These are phyloP conservation scores for Apeira syringaria DNA, from an alignment of 2,888 invertebrate species.

Conservation along the genomic window DNA sequence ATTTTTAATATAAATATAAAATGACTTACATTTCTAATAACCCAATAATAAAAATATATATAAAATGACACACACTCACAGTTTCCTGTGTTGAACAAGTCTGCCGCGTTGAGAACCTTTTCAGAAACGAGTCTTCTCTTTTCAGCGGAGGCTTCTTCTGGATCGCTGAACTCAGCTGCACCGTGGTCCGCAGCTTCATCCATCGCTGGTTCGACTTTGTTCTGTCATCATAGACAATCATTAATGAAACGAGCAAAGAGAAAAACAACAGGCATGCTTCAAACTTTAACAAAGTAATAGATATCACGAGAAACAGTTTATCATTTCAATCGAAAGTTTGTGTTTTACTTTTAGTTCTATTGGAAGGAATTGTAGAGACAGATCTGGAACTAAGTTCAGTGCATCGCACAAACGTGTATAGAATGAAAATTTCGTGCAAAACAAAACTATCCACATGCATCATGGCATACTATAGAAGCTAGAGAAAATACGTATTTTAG, in stretches of 20 bases:
- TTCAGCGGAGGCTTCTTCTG: constrained; percentile 95
- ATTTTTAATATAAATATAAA: too few species aligned
- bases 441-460: constrained; percentile 70
- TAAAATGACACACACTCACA: constrained; percentile 71
- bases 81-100: constrained; percentile 94
- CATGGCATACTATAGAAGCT: constrained; percentile 68
- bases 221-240: constrained; percentile 78
- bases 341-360: constrained; percentile 16
- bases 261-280: constrained; percentile 60
- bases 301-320: constrained; percentile 29
- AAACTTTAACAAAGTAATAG: constrained; percentile 35
- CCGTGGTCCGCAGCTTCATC: constrained; percentile 97
- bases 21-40: too few species aligned
- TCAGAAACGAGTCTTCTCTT: constrained; percentile 96
- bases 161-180: constrained; percentile 94
- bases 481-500: constrained; percentile 59
- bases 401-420: constrained; percentile 47
- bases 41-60: too few species aligned
- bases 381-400: constrained; percentile 34
- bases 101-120: constrained; percentile 96
- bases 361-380: constrained; percentile 23
- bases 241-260: constrained; percentile 36
- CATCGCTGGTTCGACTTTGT: constrained; percentile 97
- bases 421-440: constrained; percentile 67
- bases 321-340: constrained; percentile 13